Base-by-base conservation (phyloP, 1,140 invertebrate species). In the Spodoptera litura region DNA sequence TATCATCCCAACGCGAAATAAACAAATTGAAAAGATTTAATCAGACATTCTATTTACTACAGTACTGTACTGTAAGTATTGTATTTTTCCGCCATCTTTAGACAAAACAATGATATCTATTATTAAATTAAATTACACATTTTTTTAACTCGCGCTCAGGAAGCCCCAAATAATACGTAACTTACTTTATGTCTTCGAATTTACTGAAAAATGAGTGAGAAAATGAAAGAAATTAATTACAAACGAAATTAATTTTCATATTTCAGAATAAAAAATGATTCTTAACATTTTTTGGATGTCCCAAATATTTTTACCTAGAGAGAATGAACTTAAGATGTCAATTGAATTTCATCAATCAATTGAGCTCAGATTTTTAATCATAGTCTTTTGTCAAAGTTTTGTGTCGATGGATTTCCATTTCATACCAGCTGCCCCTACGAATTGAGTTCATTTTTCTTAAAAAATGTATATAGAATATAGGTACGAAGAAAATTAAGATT, bases 311-410 rank as follows among this genome's bases (percentile, higher is more conserved):
- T 55, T 77, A 64, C 27, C 55, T 66, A 56, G 31, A 20, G 31
- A 20, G 31, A 76, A 64, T 38, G 35, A 64, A 31, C 27, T 64
- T 27, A 62, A 35, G 61, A 68, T 49, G 74, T 68, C 61, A 77
- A 77, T 77, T 77, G 27, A 77, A 68, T 68, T 68, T 77, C 74
- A 68, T 77, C 51, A 77, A 77, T 77, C 74, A 75, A 75, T 75
- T 62, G 61, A 56, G 74, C 51, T 35, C 13, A 27, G 71, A 53
- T 76, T 76, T 74, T 64, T 64, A 76, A 77, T 68, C 73, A 75
- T 49, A 77, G 62, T 68, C 62, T 77, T 77, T 77, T 68, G 31
- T 77, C 59, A 77, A 56, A 68, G 61, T 55, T 62, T 62, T 49
- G 44, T 35, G 10, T 68, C 52, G 31, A 66, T 66, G 25, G 49